Evolutionary conservation across 2,888 invertebrate genomes (phyloP).

Genomic region (Deroplatys truncata): DNA sequence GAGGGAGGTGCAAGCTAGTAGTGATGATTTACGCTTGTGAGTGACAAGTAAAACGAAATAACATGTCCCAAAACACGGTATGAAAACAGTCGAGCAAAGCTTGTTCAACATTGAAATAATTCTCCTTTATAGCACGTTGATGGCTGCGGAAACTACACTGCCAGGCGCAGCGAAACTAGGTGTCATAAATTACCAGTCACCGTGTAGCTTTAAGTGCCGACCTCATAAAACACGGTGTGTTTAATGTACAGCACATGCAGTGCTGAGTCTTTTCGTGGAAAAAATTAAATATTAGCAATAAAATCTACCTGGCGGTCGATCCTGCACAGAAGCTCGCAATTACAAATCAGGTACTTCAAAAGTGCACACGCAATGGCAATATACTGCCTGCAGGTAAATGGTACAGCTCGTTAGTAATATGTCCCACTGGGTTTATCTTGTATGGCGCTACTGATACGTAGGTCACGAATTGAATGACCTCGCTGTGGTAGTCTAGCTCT

Average conservation of each 20-base stretch:
- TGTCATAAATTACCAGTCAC: not conserved
- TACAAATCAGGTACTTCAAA: not conserved
- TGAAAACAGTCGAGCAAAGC: not conserved
- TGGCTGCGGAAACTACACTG: not conserved
- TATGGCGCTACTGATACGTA: too few species aligned
- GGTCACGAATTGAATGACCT: too few species aligned
- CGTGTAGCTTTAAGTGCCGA: not conserved
- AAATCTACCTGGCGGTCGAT: not conserved
- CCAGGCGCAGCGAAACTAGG: not conserved
- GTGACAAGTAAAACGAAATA: not conserved
- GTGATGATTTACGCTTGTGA: not conserved
- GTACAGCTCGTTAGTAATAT: too few species aligned
- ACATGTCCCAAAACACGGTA: not conserved
- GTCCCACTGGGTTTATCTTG: too few species aligned
- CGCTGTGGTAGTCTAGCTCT: too few species aligned
- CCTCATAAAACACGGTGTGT: not conserved
- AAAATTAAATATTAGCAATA: not conserved
- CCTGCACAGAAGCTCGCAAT: not conserved
- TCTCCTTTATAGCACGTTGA: not conserved
- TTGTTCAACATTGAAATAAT: not conserved
- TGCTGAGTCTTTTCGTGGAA: not conserved
- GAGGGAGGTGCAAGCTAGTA: not conserved
- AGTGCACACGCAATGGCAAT: not conserved
- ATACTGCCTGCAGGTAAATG: too few species aligned
- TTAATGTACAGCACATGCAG: not conserved